These are phyloP conservation scores for Ectemnius lituratus DNA, from an alignment of 2,888 invertebrate species.

Conservation along the genomic window DNA sequence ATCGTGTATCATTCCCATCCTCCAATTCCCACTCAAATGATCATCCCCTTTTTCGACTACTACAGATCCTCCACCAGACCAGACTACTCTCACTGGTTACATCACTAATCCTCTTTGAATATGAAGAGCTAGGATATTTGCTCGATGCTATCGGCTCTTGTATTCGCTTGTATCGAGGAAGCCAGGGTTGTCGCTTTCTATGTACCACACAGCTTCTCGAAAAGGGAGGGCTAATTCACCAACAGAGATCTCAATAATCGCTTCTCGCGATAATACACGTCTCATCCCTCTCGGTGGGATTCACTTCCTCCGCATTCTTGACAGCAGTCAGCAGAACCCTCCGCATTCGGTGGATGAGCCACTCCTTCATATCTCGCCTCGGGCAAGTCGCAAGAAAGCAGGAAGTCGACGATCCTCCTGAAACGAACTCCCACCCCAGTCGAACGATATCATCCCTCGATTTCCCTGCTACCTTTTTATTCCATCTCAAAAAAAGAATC, in stretches of 20 bases:
- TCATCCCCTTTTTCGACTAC: too few species aligned
- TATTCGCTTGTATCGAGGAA: conserved; percentile 22
- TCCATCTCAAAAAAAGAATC: background rate
- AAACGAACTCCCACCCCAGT: background rate
- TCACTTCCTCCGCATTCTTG: conserved; percentile 19
- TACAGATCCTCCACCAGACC: too few species aligned
- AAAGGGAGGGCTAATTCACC: conserved; percentile 66
- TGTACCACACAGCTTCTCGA: conserved; percentile 44
- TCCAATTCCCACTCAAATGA: too few species aligned
- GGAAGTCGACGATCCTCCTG: conserved; percentile 4
- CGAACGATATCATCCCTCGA: background rate
- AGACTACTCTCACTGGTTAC: too few species aligned
- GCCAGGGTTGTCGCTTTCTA: conserved; percentile 24
- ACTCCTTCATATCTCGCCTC: background rate
- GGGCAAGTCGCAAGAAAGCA: background rate
- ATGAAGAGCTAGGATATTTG: too few species aligned
- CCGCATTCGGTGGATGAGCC: conserved; percentile 11
- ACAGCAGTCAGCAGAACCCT: conserved; percentile 7
- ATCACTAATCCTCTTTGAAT: too few species aligned
- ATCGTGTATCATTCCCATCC: too few species aligned
- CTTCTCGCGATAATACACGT: conserved; percentile 59
- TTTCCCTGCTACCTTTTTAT: background rate
- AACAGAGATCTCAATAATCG: conserved; percentile 73
- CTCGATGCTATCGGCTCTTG: too few species aligned
- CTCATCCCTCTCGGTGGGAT: conserved; percentile 37